Conservation (phyloP, 1,140 invertebrate genomes). For the Pogonognathellus flavescens region DNA sequence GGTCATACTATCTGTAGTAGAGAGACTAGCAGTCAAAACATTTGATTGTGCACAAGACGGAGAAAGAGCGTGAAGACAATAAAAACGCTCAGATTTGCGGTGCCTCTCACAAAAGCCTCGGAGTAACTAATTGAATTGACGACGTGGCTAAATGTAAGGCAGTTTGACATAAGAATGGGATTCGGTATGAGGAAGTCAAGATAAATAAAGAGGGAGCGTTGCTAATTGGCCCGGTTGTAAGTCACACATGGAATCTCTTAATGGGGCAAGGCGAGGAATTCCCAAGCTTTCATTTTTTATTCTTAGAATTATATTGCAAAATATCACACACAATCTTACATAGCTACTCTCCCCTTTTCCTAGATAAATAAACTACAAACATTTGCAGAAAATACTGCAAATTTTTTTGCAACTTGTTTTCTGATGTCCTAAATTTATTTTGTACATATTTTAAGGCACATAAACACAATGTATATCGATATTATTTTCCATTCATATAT, state of each 20-base stretch:
- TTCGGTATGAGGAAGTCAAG: slow-evolving; percentile 39
- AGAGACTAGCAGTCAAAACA: slow-evolving; percentile 28
- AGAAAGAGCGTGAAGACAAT: not conserved
- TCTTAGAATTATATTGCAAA: not conserved
- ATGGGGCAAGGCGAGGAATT: slow-evolving; percentile 30
- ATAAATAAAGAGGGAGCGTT: slow-evolving; percentile 46
- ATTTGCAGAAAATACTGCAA: too few species aligned
- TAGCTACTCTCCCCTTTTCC: not conserved
- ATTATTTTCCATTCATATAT: too few species aligned
- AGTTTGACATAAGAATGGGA: slow-evolving; percentile 46
- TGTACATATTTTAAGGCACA: too few species aligned
- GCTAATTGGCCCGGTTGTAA: slow-evolving; percentile 37
- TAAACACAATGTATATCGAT: too few species aligned
- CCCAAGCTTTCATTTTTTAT: not conserved
- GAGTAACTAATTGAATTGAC: slow-evolving; percentile 34
- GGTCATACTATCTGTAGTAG: too few species aligned
- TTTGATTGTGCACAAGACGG: not conserved
- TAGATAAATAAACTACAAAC: too few species aligned
- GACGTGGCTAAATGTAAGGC: slow-evolving; percentile 34
- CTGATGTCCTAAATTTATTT: too few species aligned
- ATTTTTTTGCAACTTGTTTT: too few species aligned
- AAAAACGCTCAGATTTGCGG: not conserved
- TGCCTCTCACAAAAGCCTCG: not conserved
- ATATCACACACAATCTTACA: not conserved
- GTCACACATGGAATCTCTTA: slow-evolving; percentile 38